These are phyloP conservation scores for Dryas iulia DNA, from an alignment of 1,140 invertebrate genomes.

Conservation along the genomic window DNA sequence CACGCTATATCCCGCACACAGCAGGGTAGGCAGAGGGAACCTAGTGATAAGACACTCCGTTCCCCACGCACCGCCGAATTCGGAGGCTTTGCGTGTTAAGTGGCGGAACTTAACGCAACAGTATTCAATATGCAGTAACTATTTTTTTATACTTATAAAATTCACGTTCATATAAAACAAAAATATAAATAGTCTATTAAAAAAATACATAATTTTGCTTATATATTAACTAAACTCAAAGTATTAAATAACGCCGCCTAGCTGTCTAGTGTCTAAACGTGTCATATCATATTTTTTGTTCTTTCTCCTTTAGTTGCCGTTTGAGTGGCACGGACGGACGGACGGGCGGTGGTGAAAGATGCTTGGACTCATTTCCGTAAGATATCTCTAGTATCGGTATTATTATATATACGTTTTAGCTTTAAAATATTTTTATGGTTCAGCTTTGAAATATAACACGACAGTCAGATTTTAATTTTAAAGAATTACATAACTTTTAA, in stretches of 20 bases:
- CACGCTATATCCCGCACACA: too few relatives aligned
- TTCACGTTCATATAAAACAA: too few relatives aligned
- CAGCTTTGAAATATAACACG: background rate
- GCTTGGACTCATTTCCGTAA: constrained; percentile 4
- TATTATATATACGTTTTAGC: background rate
- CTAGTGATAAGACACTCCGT: too few relatives aligned
- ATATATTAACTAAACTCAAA: background rate
- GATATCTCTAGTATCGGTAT: background rate
- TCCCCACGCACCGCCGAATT: too few relatives aligned
- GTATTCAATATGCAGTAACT: too few relatives aligned
- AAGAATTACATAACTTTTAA: too few relatives aligned
- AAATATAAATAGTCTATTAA: too few relatives aligned
- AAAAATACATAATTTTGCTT: background rate
- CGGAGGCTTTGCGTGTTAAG: too few relatives aligned
- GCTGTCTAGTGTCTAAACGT: background rate
- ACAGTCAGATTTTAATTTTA: background rate
- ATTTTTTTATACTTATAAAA: too few relatives aligned
- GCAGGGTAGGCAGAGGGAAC: too few relatives aligned
- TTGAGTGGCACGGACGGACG: background rate
- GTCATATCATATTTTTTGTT: constrained; percentile 1
- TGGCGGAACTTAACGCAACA: too few relatives aligned
- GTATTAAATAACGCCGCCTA: background rate
- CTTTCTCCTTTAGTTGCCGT: background rate
- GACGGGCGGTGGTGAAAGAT: background rate
- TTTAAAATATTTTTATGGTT: background rate